These are phyloP conservation scores for Oophaga sylvatica DNA, from an alignment of 2,797 vertebrate species.

Conservation along the genomic window DNA sequence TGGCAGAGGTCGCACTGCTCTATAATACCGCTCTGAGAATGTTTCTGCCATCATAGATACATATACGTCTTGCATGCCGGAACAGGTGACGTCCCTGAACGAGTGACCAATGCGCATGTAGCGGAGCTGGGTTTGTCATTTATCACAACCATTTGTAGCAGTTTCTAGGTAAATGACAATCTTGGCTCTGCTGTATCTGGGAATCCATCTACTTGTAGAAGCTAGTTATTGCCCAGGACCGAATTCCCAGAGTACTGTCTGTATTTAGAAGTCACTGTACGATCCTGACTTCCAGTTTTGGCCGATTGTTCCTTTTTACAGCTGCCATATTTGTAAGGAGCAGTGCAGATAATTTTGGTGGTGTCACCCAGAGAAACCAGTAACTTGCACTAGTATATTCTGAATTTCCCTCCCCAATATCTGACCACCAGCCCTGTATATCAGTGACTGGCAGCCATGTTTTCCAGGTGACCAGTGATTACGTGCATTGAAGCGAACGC, in stretches of 20 bases:
- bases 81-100: neutral
- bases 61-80: neutral
- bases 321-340: neutral
- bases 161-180: neutral
- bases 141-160: no score
- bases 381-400: neutral
- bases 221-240: neutral
- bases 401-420: neutral
- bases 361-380: neutral
- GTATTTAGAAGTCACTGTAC: no score
- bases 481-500: neutral
- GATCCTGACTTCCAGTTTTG: neutral
- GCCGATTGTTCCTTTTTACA: neutral
- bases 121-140: neutral
- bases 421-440: neutral
- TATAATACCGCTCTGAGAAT: neutral
- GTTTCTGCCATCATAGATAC: neutral
- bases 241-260: no score
- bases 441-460: neutral
- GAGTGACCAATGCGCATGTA: neutral
- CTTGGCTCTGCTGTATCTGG: neutral
- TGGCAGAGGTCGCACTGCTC: neutral
- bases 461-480: neutral
- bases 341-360: neutral
- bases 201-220: neutral